phyloP scores from a whole-genome alignment of 1,140 invertebrate genomes.

The Gonatopus flavifemur region DNA sequence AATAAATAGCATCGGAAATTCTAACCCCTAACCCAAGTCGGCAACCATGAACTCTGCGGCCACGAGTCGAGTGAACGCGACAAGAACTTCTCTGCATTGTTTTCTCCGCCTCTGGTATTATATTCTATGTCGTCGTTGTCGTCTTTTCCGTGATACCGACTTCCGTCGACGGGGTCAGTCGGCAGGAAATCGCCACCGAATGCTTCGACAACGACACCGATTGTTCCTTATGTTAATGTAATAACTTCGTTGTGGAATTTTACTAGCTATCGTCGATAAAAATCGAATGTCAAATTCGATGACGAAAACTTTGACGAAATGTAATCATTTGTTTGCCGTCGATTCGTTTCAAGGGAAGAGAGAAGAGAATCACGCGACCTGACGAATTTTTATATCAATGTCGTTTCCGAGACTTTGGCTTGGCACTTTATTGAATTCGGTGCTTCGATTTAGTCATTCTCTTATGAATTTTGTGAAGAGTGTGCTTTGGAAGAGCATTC shows the following conservation, averaged over 20 bases:
- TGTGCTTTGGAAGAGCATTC: too few species aligned
- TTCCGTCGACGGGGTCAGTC: constrained; percentile 46
- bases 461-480: too few species aligned
- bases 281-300: background rate
- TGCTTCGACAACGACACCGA: constrained; percentile 47
- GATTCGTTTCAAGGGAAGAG: too few species aligned
- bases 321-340: too few species aligned
- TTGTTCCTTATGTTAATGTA: constrained; percentile 48
- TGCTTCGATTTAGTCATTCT: too few species aligned
- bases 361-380: too few species aligned
- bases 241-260: constrained; percentile 16
- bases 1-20: constrained; percentile 46
- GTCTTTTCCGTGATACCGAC: constrained; percentile 42
- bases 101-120: constrained; percentile 34
- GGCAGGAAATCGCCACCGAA: constrained; percentile 48
- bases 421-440: too few species aligned
- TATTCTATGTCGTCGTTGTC: constrained; percentile 36
- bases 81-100: constrained; percentile 33
- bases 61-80: constrained; percentile 24
- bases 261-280: constrained; percentile 18
- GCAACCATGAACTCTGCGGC: constrained; percentile 42
- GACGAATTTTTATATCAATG: too few species aligned
- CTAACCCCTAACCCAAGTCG: constrained; percentile 45
- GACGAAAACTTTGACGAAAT: too few species aligned
- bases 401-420: too few species aligned